Conservation (phyloP, 1,140 invertebrate species). For the Pollicipes pollicipes region DNA sequence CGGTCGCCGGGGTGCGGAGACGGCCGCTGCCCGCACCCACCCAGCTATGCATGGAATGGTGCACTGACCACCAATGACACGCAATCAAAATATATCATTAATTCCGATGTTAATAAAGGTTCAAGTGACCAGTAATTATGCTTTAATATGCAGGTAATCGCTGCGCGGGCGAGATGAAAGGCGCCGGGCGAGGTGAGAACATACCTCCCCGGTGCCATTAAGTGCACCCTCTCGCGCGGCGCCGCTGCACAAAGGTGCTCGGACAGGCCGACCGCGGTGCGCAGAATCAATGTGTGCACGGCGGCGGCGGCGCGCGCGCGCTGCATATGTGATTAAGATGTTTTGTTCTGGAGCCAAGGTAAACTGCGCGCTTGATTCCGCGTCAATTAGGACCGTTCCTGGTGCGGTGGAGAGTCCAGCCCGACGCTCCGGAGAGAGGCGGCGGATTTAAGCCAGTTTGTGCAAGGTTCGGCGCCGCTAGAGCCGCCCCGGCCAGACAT, state of each 20-base stretch:
- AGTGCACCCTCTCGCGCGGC: not conserved
- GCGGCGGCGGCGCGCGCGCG: too few species aligned
- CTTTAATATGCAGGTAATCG: slow-evolving; percentile 2
- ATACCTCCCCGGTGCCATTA: not conserved
- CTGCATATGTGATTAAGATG: slow-evolving; percentile 2
- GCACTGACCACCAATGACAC: not conserved
- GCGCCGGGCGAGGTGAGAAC: not conserved
- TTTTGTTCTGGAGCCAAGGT: not conserved
- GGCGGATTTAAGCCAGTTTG: not conserved
- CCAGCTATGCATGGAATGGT: too few species aligned
- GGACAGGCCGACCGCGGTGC: not conserved
- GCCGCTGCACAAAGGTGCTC: not conserved
- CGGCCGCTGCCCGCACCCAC: too few species aligned
- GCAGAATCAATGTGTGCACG: not conserved
- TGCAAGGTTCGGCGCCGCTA: too few species aligned
- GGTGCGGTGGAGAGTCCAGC: not conserved
- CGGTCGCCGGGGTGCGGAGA: not conserved
- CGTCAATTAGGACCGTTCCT: not conserved
- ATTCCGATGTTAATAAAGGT: not conserved
- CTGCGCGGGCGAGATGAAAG: not conserved
- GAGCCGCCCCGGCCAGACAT: too few species aligned
- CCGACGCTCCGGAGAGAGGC: too few species aligned
- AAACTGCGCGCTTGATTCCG: not conserved
- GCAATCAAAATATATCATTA: slow-evolving; percentile 2
- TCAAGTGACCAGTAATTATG: not conserved